Base-by-base conservation (phyloP, 2,797 vertebrate genomes). In the Rhodeus uyekii region DNA sequence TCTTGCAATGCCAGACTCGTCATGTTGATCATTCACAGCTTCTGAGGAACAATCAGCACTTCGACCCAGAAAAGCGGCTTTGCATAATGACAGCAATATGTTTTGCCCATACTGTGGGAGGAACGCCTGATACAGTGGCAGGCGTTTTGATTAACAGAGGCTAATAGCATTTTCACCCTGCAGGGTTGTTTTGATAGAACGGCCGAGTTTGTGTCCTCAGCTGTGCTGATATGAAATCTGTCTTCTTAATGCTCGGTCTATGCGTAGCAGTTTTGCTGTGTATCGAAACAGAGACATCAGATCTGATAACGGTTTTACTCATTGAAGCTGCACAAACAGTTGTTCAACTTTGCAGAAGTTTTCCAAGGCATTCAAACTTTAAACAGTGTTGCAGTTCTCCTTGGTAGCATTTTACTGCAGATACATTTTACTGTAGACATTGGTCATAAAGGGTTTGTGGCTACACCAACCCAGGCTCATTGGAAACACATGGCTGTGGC, bases 1-100 rank as follows among this genome's bases (percentile, higher is more conserved):
- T 87, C 86, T 91, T 86, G 8, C 86, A 77, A 88, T 90, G 89
- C 89, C 88, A 89, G 88, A 87, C 76, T 87, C 80, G 86, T 91
- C 90, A 90, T 90, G 89, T 85, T 86, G 86, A 89, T 90, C 90
- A 76, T 80, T 68, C 78, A 58, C 63, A 85, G 78, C 89, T 91
- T 86, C 86, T 75, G 36, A 80, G 58, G 84, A 91, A 91, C 87
- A 91, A 89, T 91, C 86, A 75, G 84, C 86, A 84, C 84, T 84
- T 85, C 86, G 73, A 86, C 68, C 83, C 86, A 87, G 87, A 82
- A 90, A 91, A 89, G 86, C 24, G 48, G 65, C 73, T 72, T 82
- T 42, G 38, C 73, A 87, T 90, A 90, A 91, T 87, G 69, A 86
- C 73, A 77, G 87, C 87, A 87, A 88, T 87, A 88, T 87, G 87